These are phyloP conservation scores for Propithecus deckenii DNA, from an alignment of 2,797 vertebrate genomes.

Conservation along the genomic window DNA sequence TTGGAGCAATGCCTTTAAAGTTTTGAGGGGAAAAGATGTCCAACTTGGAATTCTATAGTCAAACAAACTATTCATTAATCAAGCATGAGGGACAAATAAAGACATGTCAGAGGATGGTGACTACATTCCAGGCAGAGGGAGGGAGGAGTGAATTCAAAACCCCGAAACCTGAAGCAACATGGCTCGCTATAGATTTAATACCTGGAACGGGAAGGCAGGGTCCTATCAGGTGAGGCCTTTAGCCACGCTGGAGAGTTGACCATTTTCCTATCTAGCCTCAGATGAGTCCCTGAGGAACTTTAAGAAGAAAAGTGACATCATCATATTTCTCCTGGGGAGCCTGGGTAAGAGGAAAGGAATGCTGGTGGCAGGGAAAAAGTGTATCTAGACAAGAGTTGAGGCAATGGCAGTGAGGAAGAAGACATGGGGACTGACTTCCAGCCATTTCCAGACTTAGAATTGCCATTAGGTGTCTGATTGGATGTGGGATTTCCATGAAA, in stretches of 20 bases:
- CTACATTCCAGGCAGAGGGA: neutral
- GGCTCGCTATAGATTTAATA: neutral
- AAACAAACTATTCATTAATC: neutral
- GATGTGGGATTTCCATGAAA: neutral
- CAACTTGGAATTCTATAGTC: neutral
- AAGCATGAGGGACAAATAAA: neutral
- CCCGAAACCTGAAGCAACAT: neutral
- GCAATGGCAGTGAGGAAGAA: neutral
- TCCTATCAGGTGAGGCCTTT: neutral
- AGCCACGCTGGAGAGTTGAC: neutral
- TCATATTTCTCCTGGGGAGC: neutral
- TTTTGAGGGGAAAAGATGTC: neutral
- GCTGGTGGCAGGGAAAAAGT: neutral
- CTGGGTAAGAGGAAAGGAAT: neutral
- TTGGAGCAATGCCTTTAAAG: neutral
- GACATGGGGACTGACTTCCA: neutral
- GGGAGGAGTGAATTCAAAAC: neutral
- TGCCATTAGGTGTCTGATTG: neutral
- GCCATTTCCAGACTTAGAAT: neutral
- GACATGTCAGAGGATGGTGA: neutral
- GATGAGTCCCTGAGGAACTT: neutral
- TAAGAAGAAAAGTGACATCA: neutral
- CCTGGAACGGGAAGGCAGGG: neutral
- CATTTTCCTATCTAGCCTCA: neutral
- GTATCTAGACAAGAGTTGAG: neutral